Conservation (phyloP, 1,140 invertebrate species). For the Plodia interpunctella region DNA sequence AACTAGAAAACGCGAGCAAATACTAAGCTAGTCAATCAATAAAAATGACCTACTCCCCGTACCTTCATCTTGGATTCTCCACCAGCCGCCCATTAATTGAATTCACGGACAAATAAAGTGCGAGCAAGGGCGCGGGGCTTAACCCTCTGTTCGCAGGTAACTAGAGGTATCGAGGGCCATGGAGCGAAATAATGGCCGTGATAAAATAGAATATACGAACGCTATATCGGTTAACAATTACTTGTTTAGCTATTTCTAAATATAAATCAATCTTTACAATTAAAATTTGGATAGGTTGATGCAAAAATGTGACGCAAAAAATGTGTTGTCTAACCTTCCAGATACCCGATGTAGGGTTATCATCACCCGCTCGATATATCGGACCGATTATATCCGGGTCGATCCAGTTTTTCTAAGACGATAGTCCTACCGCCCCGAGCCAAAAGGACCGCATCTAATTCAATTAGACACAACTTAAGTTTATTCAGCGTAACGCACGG, state of each 20-base stretch:
- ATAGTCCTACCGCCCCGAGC: not conserved
- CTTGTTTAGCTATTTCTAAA: too few species aligned
- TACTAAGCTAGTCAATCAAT: not conserved
- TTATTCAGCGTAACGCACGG: slow-evolving; percentile 6
- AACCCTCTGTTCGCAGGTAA: slow-evolving; percentile 11
- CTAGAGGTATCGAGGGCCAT: slow-evolving; percentile 5
- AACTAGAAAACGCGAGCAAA: too few species aligned
- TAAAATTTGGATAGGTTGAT: too few species aligned
- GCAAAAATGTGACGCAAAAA: too few species aligned
- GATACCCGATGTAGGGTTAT: not conserved
- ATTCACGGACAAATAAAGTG: slow-evolving; percentile 9
- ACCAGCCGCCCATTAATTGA: slow-evolving; percentile 2
- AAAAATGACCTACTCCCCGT: not conserved
- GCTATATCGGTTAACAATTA: too few species aligned
- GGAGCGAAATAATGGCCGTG: slow-evolving; percentile 10
- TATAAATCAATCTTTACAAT: too few species aligned
- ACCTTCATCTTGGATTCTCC: not conserved
- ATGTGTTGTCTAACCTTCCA: not conserved
- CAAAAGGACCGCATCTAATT: slow-evolving; percentile 11
- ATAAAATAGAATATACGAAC: slow-evolving; percentile 9
- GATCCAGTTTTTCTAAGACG: not conserved
- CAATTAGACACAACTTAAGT: slow-evolving; percentile 13
- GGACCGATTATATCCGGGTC: too few species aligned
- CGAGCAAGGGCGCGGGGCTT: slow-evolving; percentile 4
- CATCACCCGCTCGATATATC: not conserved